These are phyloP conservation scores for Pangasius mekongensis DNA, from an alignment of 2,797 vertebrate species.

Conservation along the genomic window DNA sequence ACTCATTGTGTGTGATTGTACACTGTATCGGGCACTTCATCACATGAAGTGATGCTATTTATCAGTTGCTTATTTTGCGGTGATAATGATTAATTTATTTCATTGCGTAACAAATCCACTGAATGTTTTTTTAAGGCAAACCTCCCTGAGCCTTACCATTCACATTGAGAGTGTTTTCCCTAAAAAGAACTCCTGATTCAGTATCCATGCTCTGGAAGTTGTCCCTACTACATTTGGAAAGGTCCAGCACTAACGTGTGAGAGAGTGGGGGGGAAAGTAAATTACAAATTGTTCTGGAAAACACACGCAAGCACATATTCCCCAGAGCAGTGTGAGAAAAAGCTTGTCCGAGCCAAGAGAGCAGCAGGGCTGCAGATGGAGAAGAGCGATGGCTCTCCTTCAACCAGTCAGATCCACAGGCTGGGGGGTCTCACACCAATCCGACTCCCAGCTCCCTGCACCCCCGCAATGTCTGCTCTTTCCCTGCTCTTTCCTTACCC, in stretches of 20 bases:
- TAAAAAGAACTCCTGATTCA: neutral
- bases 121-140: neutral
- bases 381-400: slow-evolving; percentile 46
- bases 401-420: slow-evolving; percentile 43
- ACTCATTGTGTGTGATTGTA: neutral
- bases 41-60: neutral
- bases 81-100: neutral
- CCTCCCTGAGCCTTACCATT: neutral
- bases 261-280: neutral
- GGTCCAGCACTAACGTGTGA: slow-evolving; percentile 18
- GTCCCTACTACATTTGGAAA: neutral
- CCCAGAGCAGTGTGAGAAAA: slow-evolving; percentile 34
- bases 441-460: slow-evolving; percentile 33
- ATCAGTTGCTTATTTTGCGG: slow-evolving; percentile 12
- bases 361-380: slow-evolving; percentile 62
- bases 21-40: neutral
- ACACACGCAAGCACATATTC: slow-evolving; percentile 32
- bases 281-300: slow-evolving; percentile 18
- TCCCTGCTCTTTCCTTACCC: slow-evolving; percentile 14
- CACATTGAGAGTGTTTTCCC: neutral
- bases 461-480: slow-evolving; percentile 51
- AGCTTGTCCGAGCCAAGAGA: slow-evolving; percentile 55
- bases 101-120: neutral
- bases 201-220: neutral
- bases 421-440: slow-evolving; percentile 54